Evolutionary conservation across 2,113 vertebrate genomes (phyloP).

Genomic region (Vulpes vulpes): DNA sequence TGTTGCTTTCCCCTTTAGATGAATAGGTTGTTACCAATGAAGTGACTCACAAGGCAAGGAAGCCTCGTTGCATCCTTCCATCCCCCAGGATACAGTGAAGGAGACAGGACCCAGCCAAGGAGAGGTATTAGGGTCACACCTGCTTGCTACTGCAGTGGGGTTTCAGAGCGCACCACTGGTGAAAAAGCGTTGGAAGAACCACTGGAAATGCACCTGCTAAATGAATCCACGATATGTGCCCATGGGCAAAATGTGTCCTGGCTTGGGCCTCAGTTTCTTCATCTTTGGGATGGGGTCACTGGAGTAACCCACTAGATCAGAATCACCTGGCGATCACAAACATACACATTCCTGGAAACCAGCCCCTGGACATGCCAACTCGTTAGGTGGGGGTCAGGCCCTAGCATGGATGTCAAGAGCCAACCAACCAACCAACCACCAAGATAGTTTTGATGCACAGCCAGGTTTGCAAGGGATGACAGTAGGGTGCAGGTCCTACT

Average conservation of each 20-base stretch:
- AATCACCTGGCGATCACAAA: background rate
- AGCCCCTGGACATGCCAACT: background rate
- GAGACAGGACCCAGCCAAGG: background rate
- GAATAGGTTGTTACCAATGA: background rate
- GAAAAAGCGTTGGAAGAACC: background rate
- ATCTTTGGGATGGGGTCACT: background rate
- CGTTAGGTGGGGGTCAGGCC: background rate
- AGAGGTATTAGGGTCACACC: background rate
- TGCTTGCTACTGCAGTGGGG: background rate
- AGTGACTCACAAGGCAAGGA: background rate
- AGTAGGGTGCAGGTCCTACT: no score
- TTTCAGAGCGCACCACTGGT: background rate
- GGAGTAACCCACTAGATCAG: background rate
- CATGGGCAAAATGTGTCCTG: fast-evolving
- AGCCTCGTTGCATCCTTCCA: fast-evolving
- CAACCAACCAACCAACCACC: background rate
- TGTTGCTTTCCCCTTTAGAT: background rate
- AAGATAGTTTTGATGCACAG: background rate
- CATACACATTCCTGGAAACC: background rate
- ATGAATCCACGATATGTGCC: background rate
- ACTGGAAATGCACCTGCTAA: background rate
- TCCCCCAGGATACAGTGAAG: background rate
- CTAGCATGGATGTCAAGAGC: background rate
- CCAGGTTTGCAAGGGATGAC: background rate
- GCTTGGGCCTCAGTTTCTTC: background rate